phyloP scores from a whole-genome alignment of 2,113 vertebrate genomes.

The Phaethornis superciliosus region DNA sequence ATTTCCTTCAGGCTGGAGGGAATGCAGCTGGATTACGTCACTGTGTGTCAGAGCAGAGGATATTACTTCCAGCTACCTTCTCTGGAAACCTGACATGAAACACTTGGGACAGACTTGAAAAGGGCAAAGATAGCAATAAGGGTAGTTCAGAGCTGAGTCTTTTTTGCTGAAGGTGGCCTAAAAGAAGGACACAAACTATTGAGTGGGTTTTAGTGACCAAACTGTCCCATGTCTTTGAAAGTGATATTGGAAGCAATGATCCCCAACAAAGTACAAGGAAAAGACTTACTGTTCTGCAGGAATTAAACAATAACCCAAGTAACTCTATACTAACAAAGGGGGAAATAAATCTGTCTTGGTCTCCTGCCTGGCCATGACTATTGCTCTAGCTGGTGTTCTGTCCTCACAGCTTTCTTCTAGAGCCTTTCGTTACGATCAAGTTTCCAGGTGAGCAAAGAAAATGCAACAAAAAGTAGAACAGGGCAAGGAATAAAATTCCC shows the following conservation, averaged over 20 bases:
- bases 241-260: neutral
- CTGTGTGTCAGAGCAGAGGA: slow-evolving; percentile 25
- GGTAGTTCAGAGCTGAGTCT: neutral
- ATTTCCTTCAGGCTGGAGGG: neutral
- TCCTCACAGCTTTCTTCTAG: neutral
- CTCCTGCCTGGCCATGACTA: neutral
- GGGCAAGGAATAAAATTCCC: neutral
- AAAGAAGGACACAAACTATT: neutral
- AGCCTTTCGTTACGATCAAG: neutral
- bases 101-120: neutral
- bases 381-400: neutral
- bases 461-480: neutral
- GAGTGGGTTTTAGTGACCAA: neutral
- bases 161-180: neutral
- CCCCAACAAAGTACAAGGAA: neutral
- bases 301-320: neutral
- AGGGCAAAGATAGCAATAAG: neutral
- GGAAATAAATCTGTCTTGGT: neutral
- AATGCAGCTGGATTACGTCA: slow-evolving; percentile 43
- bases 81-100: neutral
- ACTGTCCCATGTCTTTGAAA: neutral
- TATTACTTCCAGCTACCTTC: neutral
- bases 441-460: neutral
- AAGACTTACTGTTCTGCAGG: neutral
- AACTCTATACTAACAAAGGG: neutral